Evolutionary conservation across 1,140 invertebrate species (phyloP).

Genomic region (Hycleus phaleratus): DNA sequence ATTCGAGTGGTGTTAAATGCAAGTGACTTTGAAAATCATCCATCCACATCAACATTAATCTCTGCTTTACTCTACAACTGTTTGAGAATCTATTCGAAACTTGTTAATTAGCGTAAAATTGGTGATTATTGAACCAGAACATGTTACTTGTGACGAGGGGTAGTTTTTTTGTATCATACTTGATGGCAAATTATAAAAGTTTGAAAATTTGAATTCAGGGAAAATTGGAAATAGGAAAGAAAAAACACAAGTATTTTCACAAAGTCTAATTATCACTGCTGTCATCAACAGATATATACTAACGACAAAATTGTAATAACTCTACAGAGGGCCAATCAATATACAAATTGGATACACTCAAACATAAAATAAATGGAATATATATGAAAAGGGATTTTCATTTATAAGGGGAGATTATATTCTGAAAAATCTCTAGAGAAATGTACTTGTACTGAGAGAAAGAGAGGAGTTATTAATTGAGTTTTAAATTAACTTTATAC

Average conservation of each 20-base stretch:
- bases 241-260: slow-evolving; percentile 1
- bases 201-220: not conserved
- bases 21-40: too few relatives aligned
- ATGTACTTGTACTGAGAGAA: not conserved
- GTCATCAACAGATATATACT: slow-evolving; percentile 11
- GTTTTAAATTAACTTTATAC: slow-evolving; percentile 21
- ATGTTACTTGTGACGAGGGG: slow-evolving; percentile 1
- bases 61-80: too few relatives aligned
- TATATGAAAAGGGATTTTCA: too few relatives aligned
- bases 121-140: not conserved
- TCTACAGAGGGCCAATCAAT: slow-evolving; percentile 15
- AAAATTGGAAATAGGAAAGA: slow-evolving; percentile 3
- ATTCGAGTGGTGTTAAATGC: too few relatives aligned
- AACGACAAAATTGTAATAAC: slow-evolving; percentile 19
- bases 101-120: slow-evolving; percentile 12
- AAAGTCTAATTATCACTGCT: slow-evolving; percentile 18
- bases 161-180: not conserved
- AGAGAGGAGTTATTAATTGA: slow-evolving; percentile 10
- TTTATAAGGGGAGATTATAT: slow-evolving; percentile 7
- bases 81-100: too few relatives aligned
- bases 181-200: not conserved
- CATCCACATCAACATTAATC: too few relatives aligned
- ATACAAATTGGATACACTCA: slow-evolving; percentile 17
- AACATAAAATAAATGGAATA: too few relatives aligned
- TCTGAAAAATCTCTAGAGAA: slow-evolving; percentile 13